phyloP scores from a whole-genome alignment of 2,797 vertebrate species.

The Sternarchorhynchus goeldii region DNA sequence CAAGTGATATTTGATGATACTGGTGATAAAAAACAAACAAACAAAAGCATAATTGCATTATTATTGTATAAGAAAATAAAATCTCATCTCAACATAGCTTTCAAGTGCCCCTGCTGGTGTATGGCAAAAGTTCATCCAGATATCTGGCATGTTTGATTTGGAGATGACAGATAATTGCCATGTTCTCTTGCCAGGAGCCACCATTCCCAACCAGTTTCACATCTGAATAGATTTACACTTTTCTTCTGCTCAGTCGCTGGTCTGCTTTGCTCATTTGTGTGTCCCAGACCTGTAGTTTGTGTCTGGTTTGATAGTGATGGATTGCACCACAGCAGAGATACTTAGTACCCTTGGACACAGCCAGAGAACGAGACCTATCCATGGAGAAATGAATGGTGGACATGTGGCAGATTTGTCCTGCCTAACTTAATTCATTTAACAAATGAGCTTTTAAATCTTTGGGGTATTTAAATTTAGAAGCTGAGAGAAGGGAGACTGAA shows the following conservation, averaged over 20 bases:
- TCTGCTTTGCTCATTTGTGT: not conserved
- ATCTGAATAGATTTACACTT: no score
- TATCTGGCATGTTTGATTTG: no score
- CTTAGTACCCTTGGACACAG: conserved; percentile 34
- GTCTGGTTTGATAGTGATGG: conserved; percentile 34
- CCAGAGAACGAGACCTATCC: conserved; percentile 27
- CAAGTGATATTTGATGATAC: not conserved
- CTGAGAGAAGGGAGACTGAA: not conserved
- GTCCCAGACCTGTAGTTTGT: not conserved
- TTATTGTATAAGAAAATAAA: no score
- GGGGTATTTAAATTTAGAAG: not conserved
- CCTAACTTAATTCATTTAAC: conserved; percentile 31
- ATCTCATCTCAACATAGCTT: not conserved
- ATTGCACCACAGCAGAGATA: conserved; percentile 24
- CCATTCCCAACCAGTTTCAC: no score
- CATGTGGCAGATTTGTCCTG: conserved; percentile 23
- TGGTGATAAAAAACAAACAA: not conserved
- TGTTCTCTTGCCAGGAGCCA: no score
- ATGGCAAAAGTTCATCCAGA: no score
- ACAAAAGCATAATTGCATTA: not conserved
- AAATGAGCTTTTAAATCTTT: conserved; percentile 36
- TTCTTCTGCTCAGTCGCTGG: not conserved
- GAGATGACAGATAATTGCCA: no score
- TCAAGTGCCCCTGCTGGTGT: no score
- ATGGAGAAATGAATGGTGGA: conserved; percentile 11